Base-by-base conservation (phyloP, 2,113 vertebrate species). In the Triplophysa siluroides region DNA sequence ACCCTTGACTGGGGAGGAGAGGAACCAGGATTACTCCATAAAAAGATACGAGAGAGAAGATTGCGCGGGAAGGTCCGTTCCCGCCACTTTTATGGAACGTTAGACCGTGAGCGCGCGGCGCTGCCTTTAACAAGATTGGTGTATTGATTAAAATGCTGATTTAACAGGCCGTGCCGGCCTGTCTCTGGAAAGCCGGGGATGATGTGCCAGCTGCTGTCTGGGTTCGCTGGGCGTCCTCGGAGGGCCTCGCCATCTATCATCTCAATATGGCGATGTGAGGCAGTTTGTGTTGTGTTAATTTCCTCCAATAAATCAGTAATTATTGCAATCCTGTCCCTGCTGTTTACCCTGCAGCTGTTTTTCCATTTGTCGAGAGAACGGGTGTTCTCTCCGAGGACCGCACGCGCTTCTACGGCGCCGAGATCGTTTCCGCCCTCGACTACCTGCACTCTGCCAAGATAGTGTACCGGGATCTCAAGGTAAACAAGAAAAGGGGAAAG, bases 281-380 rank as follows among this genome's bases (percentile, higher is more conserved):
- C 96, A 95, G 96, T 98, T 97, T 97, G 96, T 98, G 96, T 97
- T 98, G 96, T 97, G 96, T 96, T 99, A 97, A 99, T 99, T 98
- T 98, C 95, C 96, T 95, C 94, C 95, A 96, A 97, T 98, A 99
- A 99, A 97, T 98, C 96, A 96, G 97, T 98, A 98, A 99, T 99
- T 98, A 99, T 98, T 98, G 97, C 96, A 96, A 93, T 93, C 94
- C 95, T 94, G 94, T 98, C 96, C 97, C 97, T 94, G 95, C 96
- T 95, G 93, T 95, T 95, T 95, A 94, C 95, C 95, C 95, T 92
- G 94, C 97, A 99, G 98, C 97, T 99, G 97, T 99, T 99, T 97
- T 99, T 99, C 97, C 98, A 99, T 98, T 98, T 99, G 96, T 98
- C 96, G 93, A 97, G 97, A 98, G 98, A 99, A 92, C 93, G 96